Base-by-base conservation (phyloP, 2,888 invertebrate species). In the Schizaphis graminum region DNA sequence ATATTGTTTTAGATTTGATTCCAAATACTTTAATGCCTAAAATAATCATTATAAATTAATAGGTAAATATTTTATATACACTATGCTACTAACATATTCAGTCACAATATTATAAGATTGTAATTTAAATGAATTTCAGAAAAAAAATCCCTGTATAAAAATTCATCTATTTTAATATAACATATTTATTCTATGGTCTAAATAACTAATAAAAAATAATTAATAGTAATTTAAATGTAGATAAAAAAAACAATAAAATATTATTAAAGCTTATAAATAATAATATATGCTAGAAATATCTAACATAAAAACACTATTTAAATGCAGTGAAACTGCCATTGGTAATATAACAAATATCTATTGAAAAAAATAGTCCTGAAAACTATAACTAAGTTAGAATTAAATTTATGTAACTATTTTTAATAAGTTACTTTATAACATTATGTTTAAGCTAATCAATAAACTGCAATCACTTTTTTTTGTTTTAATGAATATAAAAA, bases 1-100 rank as follows among this genome's bases (percentile, higher is more conserved):
- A 95, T 97, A 97, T 92, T 97, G 96, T 94, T 96, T 96, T 1
- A 96, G 96, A 96, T 98, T 97, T 90, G 97, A 96, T 95, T 97
- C 97, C 16, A 98, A 95, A 96, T 97, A 98, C 49, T 97, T 96
- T 28, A 98, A 96, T 53, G 98, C 97, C 97, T 97, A 95, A 92
- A 96, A 95, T 91, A 84, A 53, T 35, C 5, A 77, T 49, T 91
- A 94, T 49, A 92, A 61, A 77, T 41, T 57, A 87, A 94, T 44
- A 7, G 44, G 44, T 47, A 21, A 77, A 77, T 77, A 77, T 77
- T 35, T 35, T 77, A 53, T 49, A 44, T 44, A 86, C 47, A 56
- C 35, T 35, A 49, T 5, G 44, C 53, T 4, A 41, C 28, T 53
- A 67, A 26, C 5, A 94, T 21, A 35, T 94, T 77, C 8, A 16